A percentile compares a stretch with the other conserved stretches of the same genome.
These are phyloP conservation scores for Solen grandis DNA, from an alignment of 1,140 invertebrate species.

Conservation along the genomic window DNA sequence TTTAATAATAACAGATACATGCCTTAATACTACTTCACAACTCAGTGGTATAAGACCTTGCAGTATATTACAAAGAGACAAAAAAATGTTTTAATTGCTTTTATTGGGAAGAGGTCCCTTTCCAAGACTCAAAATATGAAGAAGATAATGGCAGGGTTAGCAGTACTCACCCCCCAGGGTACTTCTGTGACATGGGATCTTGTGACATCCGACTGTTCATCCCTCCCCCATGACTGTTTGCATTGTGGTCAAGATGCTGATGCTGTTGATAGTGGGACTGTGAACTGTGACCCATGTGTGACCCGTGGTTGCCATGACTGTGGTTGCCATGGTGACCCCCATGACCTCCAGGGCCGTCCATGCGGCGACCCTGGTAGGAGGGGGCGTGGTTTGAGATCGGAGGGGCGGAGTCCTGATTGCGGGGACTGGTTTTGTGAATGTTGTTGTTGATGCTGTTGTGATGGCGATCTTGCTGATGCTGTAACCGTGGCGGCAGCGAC, in stretches of 20 bases:
- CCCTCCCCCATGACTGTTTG: slow-evolving; percentile 1
- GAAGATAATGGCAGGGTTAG: too few relatives aligned
- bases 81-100: too few relatives aligned
- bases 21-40: too few relatives aligned
- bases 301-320: neutral
- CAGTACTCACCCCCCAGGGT: too few relatives aligned
- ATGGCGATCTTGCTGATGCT: slow-evolving; percentile 51
- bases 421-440: slow-evolving; percentile 38
- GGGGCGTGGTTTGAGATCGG: slow-evolving; percentile 47
- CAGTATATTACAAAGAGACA: too few relatives aligned
- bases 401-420: slow-evolving; percentile 28
- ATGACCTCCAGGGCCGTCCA: slow-evolving; percentile 12
- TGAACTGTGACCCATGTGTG: neutral
- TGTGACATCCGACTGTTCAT: neutral
- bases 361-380: slow-evolving; percentile 50
- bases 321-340: neutral
- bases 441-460: slow-evolving; percentile 41
- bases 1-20: too few relatives aligned
- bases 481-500: slow-evolving; percentile 52
- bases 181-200: too few relatives aligned
- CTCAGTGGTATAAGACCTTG: too few relatives aligned
- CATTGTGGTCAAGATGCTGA: slow-evolving; percentile 47
- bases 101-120: too few relatives aligned
- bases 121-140: too few relatives aligned
- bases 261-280: neutral